phyloP scores from a whole-genome alignment of 1,140 invertebrate genomes.

The Bombus sibiricus region DNA sequence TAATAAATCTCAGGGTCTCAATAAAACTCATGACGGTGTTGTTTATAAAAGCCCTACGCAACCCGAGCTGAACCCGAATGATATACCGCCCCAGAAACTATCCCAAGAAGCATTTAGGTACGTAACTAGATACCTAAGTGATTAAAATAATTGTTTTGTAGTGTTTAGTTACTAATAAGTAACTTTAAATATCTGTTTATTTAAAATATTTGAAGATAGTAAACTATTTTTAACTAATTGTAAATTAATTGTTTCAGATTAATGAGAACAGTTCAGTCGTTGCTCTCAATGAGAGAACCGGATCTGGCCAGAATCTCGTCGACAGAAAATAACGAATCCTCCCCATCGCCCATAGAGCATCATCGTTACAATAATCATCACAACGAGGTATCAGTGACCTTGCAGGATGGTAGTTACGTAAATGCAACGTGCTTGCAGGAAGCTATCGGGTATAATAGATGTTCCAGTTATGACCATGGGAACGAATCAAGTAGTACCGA shows the following conservation, averaged over 20 bases:
- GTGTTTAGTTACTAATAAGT: too few relatives aligned
- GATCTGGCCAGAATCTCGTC: constrained; percentile 82
- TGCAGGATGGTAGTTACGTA: constrained; percentile 64
- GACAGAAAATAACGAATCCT: constrained; percentile 62
- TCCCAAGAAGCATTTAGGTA: constrained; percentile 86
- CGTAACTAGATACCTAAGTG: neutral
- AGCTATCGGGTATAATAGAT: neutral
- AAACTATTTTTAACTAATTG: neutral
- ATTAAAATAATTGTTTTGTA: too few relatives aligned
- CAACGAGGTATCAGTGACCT: constrained; percentile 59
- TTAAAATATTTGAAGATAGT: neutral
- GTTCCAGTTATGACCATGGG: constrained; percentile 46
- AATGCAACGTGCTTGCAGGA: constrained; percentile 69
- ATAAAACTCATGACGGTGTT: constrained; percentile 67
- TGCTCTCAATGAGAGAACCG: constrained; percentile 86
- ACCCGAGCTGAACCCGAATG: constrained; percentile 77
- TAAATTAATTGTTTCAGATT: constrained; percentile 75
- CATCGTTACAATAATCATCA: constrained; percentile 50
- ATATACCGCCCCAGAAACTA: constrained; percentile 86
- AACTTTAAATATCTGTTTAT: neutral
- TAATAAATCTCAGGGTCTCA: constrained; percentile 67
- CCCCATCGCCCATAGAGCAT: constrained; percentile 46
- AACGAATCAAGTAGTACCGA: constrained; percentile 53
- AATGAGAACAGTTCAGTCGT: constrained; percentile 86
- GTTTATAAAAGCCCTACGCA: constrained; percentile 72